Conservation (phyloP, 2,797 vertebrate species). For the Ctenosaura bakeri region DNA sequence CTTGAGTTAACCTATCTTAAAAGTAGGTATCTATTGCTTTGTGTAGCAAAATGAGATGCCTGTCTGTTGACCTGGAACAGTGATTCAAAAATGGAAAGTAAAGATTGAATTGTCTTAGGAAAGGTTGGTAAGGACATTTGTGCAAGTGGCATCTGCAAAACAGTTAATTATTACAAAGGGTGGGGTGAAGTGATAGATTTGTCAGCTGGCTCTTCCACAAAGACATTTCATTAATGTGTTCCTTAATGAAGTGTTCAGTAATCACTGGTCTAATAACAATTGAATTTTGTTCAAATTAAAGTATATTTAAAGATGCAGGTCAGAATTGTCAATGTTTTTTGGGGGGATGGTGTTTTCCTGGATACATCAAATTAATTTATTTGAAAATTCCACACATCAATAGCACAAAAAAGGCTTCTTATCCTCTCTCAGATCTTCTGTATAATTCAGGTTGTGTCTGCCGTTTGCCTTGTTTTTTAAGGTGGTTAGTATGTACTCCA, state of each 20-base stretch:
- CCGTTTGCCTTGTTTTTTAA: neutral
- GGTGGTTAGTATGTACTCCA: neutral
- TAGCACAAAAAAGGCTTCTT: neutral
- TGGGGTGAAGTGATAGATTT: neutral
- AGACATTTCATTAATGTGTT: neutral
- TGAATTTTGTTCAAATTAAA: neutral
- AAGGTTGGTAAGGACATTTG: neutral
- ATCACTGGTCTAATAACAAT: neutral
- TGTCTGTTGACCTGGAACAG: neutral
- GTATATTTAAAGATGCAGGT: neutral
- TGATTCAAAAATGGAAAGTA: neutral
- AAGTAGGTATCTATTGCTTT: neutral
- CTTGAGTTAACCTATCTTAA: neutral
- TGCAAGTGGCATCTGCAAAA: neutral
- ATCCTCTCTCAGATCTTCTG: neutral
- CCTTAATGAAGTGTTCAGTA: neutral
- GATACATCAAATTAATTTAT: neutral
- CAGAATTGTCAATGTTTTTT: neutral
- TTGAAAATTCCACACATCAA: neutral
- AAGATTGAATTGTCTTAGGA: neutral
- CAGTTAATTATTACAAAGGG: neutral
- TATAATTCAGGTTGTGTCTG: neutral
- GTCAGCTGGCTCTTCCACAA: neutral
- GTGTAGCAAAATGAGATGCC: neutral
- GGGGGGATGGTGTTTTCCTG: neutral